Percentiles rank a stretch among this genome's conserved stretches.
phyloP scores from a whole-genome alignment of 2,113 vertebrate species.

The Gallinago jamesoni region DNA sequence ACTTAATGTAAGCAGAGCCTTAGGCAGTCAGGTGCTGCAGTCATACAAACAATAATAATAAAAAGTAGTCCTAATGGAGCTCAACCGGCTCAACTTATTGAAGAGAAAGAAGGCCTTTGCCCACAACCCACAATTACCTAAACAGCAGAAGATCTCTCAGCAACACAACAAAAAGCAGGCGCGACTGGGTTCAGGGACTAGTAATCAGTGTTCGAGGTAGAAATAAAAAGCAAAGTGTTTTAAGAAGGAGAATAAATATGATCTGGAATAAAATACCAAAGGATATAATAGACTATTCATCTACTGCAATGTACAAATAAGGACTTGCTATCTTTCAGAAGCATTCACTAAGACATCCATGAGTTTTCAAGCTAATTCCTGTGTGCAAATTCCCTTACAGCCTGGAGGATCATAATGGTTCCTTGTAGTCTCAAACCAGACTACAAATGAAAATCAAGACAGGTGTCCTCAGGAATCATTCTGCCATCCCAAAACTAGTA shows the following conservation, averaged over 20 bases:
- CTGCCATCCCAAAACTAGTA: not conserved
- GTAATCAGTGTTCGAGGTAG: not conserved
- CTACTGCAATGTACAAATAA: not conserved
- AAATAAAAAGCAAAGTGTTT: not conserved
- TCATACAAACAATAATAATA: conserved; percentile 51
- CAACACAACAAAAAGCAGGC: not conserved
- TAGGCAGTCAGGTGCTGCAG: conserved; percentile 67
- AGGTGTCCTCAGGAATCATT: not conserved
- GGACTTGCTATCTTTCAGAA: not conserved
- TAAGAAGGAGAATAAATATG: not conserved
- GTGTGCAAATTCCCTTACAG: not conserved
- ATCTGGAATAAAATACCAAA: not conserved
- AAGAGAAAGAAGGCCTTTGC: conserved; percentile 8
- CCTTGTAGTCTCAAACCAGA: not conserved
- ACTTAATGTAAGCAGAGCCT: conserved; percentile 63
- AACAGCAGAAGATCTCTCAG: not conserved
- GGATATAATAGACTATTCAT: not conserved
- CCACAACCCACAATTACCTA: not conserved
- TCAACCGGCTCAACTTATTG: conserved; percentile 34
- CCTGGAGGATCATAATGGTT: not conserved
- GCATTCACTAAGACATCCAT: not conserved
- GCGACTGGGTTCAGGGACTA: not conserved
- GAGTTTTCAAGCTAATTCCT: not conserved
- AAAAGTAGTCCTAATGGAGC: conserved; percentile 57
- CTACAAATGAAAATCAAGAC: not conserved